A percentile compares a stretch with the other conserved stretches of the same genome.
phyloP scores from a whole-genome alignment of 2,113 vertebrate species.

The Phainopepla nitens region DNA sequence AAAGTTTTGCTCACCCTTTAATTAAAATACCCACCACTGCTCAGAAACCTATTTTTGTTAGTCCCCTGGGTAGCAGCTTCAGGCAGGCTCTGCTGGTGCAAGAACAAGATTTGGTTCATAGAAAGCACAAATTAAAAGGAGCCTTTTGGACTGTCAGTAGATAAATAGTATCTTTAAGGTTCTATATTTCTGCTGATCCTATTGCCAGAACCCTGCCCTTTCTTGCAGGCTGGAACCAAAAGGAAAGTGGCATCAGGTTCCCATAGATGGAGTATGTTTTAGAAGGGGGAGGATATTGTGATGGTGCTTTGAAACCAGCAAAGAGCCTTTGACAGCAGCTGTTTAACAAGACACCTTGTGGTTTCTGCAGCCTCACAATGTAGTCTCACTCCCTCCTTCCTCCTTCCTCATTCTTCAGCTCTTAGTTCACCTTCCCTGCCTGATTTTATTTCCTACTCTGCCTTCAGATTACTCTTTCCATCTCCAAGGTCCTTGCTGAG shows the following conservation, averaged over 20 bases:
- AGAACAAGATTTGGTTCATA: conserved; percentile 18
- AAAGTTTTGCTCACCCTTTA: conserved; percentile 47
- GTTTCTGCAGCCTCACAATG: background rate
- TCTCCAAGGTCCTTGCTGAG: background rate
- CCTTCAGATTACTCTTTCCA: background rate
- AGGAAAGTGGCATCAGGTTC: background rate
- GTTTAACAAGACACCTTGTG: background rate
- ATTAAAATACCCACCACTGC: conserved; percentile 53
- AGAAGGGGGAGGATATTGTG: background rate
- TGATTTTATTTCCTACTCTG: background rate
- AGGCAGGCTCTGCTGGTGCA: background rate
- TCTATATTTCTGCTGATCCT: background rate
- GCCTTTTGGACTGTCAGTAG: background rate
- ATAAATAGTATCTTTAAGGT: conserved; percentile 16
- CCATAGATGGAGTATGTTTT: background rate
- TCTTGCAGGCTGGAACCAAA: background rate
- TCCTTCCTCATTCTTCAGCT: background rate
- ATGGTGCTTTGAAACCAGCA: background rate
- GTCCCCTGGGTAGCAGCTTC: conserved; percentile 31
- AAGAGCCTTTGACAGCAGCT: background rate
- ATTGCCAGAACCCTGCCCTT: background rate
- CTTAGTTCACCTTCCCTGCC: background rate
- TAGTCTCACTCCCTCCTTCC: background rate
- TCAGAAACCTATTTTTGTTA: conserved; percentile 51
- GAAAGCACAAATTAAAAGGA: conserved; percentile 51